Percentiles rank a stretch among this genome's conserved stretches.
Evolutionary conservation across 2,113 vertebrate genomes (phyloP).

Genomic region (Clarias gariepinus): DNA sequence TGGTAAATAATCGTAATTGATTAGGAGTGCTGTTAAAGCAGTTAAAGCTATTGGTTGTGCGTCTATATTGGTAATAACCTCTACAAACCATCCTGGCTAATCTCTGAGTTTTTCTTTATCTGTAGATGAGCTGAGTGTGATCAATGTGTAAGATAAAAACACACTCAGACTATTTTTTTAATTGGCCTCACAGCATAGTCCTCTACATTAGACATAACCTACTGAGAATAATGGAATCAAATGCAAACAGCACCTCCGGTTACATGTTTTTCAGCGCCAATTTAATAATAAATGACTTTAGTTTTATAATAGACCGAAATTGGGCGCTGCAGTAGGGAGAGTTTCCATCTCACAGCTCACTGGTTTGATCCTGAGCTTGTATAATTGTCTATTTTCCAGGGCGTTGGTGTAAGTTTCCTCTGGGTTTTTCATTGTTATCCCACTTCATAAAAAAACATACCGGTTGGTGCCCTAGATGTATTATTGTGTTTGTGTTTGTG

Average conservation of each 20-base stretch:
- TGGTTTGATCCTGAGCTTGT: neutral
- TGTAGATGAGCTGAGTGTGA: neutral
- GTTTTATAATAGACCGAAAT: neutral
- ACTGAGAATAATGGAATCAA: neutral
- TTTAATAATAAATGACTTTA: neutral
- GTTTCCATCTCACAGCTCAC: neutral
- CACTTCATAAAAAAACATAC: neutral
- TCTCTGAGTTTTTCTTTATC: neutral
- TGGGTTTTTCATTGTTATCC: neutral
- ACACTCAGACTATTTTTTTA: neutral
- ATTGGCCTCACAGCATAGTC: neutral
- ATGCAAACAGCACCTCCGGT: neutral
- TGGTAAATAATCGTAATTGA: neutral
- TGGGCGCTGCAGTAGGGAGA: neutral
- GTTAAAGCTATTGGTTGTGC: neutral
- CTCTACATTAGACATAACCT: neutral
- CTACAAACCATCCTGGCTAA: neutral
- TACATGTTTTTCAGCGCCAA: neutral
- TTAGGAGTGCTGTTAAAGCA: neutral
- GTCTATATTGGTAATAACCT: neutral
- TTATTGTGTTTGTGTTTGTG: neutral
- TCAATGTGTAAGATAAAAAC: neutral
- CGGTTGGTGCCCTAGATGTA: neutral
- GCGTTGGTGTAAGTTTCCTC: neutral
- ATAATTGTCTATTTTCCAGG: neutral